Conservation (phyloP, 1,140 invertebrate genomes). For the Ectropis grisescens region DNA sequence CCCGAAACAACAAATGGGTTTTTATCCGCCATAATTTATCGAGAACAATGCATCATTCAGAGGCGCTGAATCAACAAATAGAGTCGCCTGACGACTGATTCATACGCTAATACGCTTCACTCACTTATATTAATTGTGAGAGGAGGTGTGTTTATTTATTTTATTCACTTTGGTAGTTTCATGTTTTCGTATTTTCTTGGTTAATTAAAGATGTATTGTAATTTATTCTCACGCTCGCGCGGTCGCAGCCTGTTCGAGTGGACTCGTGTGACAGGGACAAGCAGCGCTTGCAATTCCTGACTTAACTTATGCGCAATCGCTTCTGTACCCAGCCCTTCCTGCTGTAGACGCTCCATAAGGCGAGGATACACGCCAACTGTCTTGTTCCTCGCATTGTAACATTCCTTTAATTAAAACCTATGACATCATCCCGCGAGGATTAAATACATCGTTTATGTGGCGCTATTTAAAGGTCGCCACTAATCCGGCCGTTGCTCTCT, state of each 20-base stretch:
- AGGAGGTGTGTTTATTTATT: no score
- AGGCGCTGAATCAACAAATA: conserved; percentile 15
- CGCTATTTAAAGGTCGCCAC: no score
- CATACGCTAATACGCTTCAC: no score
- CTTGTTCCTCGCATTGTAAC: conserved; percentile 4
- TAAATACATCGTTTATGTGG: no score
- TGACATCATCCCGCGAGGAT: conserved; percentile 8
- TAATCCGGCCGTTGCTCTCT: no score
- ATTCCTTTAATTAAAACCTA: conserved; percentile 12
- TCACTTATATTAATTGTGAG: no score
- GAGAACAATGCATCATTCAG: conserved; percentile 19
- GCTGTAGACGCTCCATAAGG: no score
- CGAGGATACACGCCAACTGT: conserved; percentile 1
- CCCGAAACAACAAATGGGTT: no score
- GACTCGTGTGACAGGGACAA: conserved; percentile 3
- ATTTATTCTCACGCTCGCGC: background rate
- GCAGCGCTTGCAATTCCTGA: conserved; percentile 2
- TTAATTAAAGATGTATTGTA: no score
- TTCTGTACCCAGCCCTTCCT: no score
- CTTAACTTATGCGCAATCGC: conserved; percentile 7
- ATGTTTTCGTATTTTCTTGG: no score
- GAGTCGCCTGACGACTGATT: conserved; percentile 12
- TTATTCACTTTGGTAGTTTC: no score
- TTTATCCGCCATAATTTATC: conserved; percentile 8
- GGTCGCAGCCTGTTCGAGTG: conserved; percentile 1